Evolutionary conservation across 2,888 invertebrate genomes (phyloP), one percentile per base, ranked within the genome.

Genomic region (Acronicta alni): DNA sequence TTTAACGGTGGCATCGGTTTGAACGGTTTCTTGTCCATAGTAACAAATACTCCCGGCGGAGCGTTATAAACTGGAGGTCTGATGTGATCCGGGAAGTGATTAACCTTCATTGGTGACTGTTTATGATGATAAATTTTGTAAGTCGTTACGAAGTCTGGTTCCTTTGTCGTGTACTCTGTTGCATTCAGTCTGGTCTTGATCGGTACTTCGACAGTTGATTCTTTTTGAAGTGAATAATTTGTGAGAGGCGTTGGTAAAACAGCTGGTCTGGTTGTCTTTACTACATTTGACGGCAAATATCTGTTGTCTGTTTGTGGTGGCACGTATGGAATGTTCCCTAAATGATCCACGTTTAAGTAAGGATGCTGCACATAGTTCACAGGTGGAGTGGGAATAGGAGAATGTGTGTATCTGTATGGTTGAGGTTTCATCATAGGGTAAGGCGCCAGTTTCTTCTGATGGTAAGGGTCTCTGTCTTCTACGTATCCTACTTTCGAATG

Each of bases 1-100:
- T 93, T 93, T n/a, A 93, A 56, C 1, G 93, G 93, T 14, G 94
- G 94, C 91, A 94, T 85, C 8, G 94, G 94, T 67, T 93, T 94
- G 52, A 94, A 93, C 1, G 93, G 93, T 49, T 94, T 94, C 66
- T 93, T 94, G 57, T 94, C 93, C 92, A 92, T 91, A 6, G 91
- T 91, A 10, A 89, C 89, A 57, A 94, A 93, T 3, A 94, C 89
- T 30, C 94, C 94, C 0, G 93, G 94, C 0, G 93, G 94, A 12
- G 94, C 92, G 69, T 90, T 93, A 65, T 90, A 93, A 12, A 94
- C 83, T 5, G 93, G 93, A 4, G 93, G 92, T 59, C 94, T 84
- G 38, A 93, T 83, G 45, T 89, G 88, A 12, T 93, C 92, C 3
- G 86, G 77, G 59, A 89, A 85, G 61, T 91, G 89, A 61, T 81